Base-by-base conservation (phyloP, 2,797 vertebrate genomes). In the Propithecus deckenii region DNA sequence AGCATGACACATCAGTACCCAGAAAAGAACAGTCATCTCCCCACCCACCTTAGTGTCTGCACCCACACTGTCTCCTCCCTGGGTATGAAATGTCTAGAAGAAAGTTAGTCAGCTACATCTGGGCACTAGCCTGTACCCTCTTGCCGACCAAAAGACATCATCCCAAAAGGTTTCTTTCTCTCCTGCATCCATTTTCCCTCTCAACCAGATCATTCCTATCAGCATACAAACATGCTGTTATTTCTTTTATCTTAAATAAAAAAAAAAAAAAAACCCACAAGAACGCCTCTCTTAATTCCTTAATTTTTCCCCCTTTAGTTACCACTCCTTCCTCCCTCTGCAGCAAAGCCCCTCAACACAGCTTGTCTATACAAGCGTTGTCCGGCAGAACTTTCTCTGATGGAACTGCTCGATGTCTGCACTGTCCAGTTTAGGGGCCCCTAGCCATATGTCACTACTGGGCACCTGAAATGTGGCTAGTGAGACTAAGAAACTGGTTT, bases 171-270 rank as follows among this genome's bases (percentile, higher is more conserved):
- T 28, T 12, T 61, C 83, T 25, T 74, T n/a, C 74, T 71, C 52
- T 83, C 84, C 61, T 50, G 55, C 59, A 48, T 32, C 46, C 28
- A 22, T 15, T 35, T 71, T 67, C 50, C 89, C 46, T 63, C 18
- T 65, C 46, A 74, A 43, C 28, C 55, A 84, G 81, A 83, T 38
- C 50, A 52, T 5, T 46, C 55, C 61, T 48, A 22, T 50, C 59
- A 30, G 69, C 76, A 35, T 0, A 48, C 38, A 65, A 28, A 57
- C 22, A 43, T 38, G 57, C n/a, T 30, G 43, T 67, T 69, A 28
- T 88, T 69, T 43, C 89, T 71, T 84, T 74, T 43, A 74, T 52
- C 57, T 67, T 90, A 81, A 86, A 74, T n/a, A n/a, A 76, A 52
- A 63, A 28, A 71, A 52, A 46, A 46, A 84, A 48, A 18, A 10